Evolutionary conservation across 2,888 invertebrate genomes (phyloP), one percentile per base, ranked within the genome.

Genomic region (Chloroclystis v-ata): DNA sequence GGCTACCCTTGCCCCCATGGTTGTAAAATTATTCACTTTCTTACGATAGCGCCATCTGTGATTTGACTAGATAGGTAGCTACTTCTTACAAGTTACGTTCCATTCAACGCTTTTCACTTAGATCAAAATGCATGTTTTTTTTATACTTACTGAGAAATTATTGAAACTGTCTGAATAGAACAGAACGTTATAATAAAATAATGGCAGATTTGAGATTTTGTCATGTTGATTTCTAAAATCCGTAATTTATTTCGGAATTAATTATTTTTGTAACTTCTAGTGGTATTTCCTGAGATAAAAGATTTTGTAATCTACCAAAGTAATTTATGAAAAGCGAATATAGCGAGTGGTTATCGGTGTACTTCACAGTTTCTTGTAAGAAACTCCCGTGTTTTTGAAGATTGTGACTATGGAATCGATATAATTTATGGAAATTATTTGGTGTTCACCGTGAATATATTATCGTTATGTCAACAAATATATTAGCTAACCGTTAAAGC

Each of bases 391-490:
- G 39, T 28, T 41, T 38, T 28, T 37, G 42, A 43, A 50, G 40
- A 63, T 65, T 20, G 71, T 56, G 71, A 74, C 69, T 65, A 72
- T 62, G 57, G 67, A 80, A 85, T 85, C 83, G 82, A 85, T 84
- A 54, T 75, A 80, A 60, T 75, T 40, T 43, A 75, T 66, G 63
- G 61, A 73, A 77, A 77, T 72, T 75, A 77, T 60, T 69, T 69
- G 54, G 67, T 68, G 69, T 73, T 76, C 67, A 64, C 69, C 67
- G 70, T 74, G 78, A 75, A 78, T 76, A 73, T 54, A 72, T 72
- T 75, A 78, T 70, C 72, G 67, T 62, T 72, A 78, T 75, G 72
- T 79, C 78, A 77, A 80, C 74, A 77, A 77, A 77, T 71, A 73
- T 73, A 83, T 83, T 78, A 82, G 72, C 70, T 78, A 77, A 69